Evolutionary conservation across 1,140 invertebrate species (phyloP), one percentile per base, ranked within the genome.

Genomic region (Scaptomyza pallida): DNA sequence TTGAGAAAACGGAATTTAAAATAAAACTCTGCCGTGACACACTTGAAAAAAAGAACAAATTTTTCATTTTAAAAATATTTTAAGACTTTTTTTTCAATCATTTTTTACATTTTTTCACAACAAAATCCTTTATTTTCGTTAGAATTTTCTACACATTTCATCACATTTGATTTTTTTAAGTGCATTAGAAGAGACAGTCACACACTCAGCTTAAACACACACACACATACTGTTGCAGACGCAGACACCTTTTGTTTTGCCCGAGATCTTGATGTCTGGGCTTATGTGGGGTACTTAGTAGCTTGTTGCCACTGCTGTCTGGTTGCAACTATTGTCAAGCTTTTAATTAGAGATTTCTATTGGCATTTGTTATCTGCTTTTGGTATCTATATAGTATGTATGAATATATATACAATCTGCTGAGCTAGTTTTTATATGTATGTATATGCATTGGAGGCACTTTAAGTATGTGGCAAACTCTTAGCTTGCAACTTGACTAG

Each of bases 341-440:
- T 72, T 67, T 70, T 72, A 72, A 72, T 72, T 72, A 67, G 47
- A 72, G 62, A 57, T 57, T 48, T 63, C 67, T 50, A 70, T 70
- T 63, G 60, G 41, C 51, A 65, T 71, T 71, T 72, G 69, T 59
- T 67, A 54, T 59, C 54, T 54, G 12, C 26, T 9, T n/a, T 9
- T 30, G 26, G 5, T 30, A 26, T 26, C 23, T 26, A 30, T 30
- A 30, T 30, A n/a, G 33, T 37, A n/a, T 17, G 17, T 45, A 6
- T 30, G 26, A 9, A 23, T n/a, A n/a, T n/a, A n/a, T n/a, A n/a
- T n/a, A n/a, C n/a, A n/a, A n/a, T n/a, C 55, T 44, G 23, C 55
- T 57, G 40, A 57, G 16, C 16, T 57, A 13, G 41, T 40, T 57
- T 26, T 26, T 26, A n/a, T n/a, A n/a, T n/a, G n/a, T n/a, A n/a